phyloP scores from a whole-genome alignment of 2,888 invertebrate species.

The Abrostola tripartita region DNA sequence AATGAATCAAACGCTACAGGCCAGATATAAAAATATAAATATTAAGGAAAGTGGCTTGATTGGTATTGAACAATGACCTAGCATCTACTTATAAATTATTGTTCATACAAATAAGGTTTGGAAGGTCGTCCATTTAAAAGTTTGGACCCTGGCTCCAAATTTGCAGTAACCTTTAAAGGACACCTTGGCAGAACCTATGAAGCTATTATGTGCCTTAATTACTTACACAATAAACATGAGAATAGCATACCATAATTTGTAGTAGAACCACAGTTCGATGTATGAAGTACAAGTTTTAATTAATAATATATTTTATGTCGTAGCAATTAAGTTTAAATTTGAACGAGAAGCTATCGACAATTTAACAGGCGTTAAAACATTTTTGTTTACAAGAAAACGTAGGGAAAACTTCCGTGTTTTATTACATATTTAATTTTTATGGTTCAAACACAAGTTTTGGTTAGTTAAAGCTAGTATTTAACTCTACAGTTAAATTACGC shows the following conservation, averaged over 20 bases:
- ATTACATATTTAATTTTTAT: slow-evolving; percentile 25
- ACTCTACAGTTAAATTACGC: no score
- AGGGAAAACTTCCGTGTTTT: slow-evolving; percentile 35
- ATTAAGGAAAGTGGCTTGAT: neutral
- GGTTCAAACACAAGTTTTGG: slow-evolving; percentile 14
- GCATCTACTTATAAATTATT: neutral
- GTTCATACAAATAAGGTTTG: slow-evolving; percentile 7
- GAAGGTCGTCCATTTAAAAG: slow-evolving; percentile 2
- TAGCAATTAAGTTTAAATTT: slow-evolving; percentile 12
- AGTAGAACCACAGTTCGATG: no score
- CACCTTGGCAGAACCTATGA: neutral
- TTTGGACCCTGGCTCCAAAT: slow-evolving; percentile 9
- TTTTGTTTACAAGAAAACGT: slow-evolving; percentile 39
- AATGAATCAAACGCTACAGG: no score
- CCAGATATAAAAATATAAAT: neutral
- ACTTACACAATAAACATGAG: slow-evolving; percentile 2
- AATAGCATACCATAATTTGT: neutral
- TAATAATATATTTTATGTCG: neutral
- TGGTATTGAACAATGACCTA: slow-evolving; percentile 1
- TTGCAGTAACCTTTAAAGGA: slow-evolving; percentile 14
- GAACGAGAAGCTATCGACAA: slow-evolving; percentile 27
- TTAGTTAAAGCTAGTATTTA: slow-evolving; percentile 1
- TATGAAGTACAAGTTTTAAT: neutral
- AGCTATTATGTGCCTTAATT: slow-evolving; percentile 8
- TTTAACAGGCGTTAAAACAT: slow-evolving; percentile 17